Evolutionary conservation across 1,140 invertebrate species (phyloP), one percentile per base, ranked within the genome.

Genomic region (Zaprionus africanus): DNA sequence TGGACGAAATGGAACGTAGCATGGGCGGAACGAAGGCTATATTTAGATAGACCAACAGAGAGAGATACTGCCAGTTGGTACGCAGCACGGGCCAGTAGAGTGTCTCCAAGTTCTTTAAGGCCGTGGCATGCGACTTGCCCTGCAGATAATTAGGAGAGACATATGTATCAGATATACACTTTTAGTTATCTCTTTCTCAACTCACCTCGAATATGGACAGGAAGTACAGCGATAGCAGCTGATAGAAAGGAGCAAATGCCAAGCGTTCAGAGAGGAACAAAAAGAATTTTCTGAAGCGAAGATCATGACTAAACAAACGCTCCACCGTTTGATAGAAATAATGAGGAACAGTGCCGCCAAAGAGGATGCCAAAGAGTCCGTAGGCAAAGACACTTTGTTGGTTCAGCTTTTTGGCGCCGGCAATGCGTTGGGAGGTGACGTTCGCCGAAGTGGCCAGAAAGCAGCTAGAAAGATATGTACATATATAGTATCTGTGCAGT

Each of bases 21-120:
- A 96, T 94, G 77, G 96, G 95, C 19, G 96, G 96, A 9, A 97
- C 94, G 80, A 95, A 95, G 67, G 94, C 94, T 56, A 96, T 93
- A 85, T 96, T 97, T 1, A 97, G 93, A 54, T 95, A 94, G 76
- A 96, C 96, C 71, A 96, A 93, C 13, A 96, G 69, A 5, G 96
- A 96, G 15, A 97, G 81, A 92, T 95, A 96, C 88, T 95, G 96
- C 94, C 95, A 95, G 93, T 96, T 96, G 15, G 95, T 94, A 70
- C 93, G 92, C 22, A 97, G 82, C 46, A 96, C 91, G 1, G 94
- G 94, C 82, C 93, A 93, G 75, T 96, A 96, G 2, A 96, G 80
- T 43, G 93, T 93, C 78, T 94, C 87, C 17, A 96, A 81, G 73
- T 96, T 95, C 79, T 94, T 93, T 1, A 94, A 26, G 6, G 96